A percentile compares a stretch with the other conserved stretches of the same genome.
These are phyloP conservation scores for Drosophila pallidifrons DNA, from an alignment of 1,140 invertebrate species.

Conservation along the genomic window DNA sequence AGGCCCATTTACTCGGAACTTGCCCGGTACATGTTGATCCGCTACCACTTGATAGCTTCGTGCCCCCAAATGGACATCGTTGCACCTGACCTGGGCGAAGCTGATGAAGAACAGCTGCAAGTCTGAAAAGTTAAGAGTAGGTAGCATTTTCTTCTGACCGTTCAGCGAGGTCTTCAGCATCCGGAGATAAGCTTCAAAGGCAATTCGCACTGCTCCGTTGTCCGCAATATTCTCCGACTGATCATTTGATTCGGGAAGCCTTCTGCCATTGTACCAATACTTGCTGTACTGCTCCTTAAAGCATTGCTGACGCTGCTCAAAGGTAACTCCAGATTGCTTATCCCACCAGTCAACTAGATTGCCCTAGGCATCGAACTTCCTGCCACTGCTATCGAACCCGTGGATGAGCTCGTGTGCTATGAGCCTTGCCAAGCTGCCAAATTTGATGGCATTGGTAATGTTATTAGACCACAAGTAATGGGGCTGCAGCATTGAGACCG, in stretches of 20 bases:
- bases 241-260: constrained; percentile 43
- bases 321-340: constrained; percentile 49
- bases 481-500: constrained; percentile 70
- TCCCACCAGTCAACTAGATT: constrained; percentile 74
- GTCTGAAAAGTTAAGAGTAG: constrained; percentile 85
- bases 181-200: constrained; percentile 86
- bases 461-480: constrained; percentile 63
- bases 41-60: constrained; percentile 62
- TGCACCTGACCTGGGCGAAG: constrained; percentile 87
- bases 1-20: constrained; percentile 88
- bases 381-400: constrained; percentile 88
- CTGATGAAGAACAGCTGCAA: constrained; percentile 92
- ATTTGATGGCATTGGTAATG: constrained; percentile 84
- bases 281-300: constrained; percentile 68
- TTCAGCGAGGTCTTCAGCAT: constrained; percentile 85
- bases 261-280: constrained; percentile 56
- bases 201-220: constrained; percentile 89
- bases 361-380: constrained; percentile 97
- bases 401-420: constrained; percentile 90
- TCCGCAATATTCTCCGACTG: constrained; percentile 89
- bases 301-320: constrained; percentile 55
- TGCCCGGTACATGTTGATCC: constrained; percentile 86
- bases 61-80: constrained; percentile 37
- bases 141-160: constrained; percentile 84
- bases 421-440: constrained; percentile 88